Conservation (phyloP, 2,888 invertebrate species). For the Dioctria linearis region DNA sequence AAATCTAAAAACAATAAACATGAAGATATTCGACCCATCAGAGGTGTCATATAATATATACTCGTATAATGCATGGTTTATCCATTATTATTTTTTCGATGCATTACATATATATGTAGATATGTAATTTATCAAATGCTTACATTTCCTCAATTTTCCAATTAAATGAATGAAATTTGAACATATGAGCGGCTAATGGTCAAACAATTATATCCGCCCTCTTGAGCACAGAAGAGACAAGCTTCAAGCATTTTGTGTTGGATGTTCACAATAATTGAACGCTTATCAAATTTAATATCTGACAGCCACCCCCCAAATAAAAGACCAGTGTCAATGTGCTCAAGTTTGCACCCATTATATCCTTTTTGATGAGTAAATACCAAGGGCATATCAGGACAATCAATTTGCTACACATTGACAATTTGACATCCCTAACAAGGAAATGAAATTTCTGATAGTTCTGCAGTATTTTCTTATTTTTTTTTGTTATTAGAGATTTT, state of each 20-base stretch:
- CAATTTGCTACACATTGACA: constrained; percentile 58
- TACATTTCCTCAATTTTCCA: constrained; percentile 33
- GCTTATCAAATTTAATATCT: constrained; percentile 53
- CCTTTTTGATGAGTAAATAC: constrained; percentile 20
- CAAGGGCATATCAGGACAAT: constrained; percentile 54
- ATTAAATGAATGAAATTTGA: constrained; percentile 45
- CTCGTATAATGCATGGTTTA: no score
- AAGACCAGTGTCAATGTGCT: not conserved
- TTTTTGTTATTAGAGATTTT: no score
- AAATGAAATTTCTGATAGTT: constrained; percentile 28
- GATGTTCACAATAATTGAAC: constrained; percentile 39
- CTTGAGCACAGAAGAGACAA: constrained; percentile 36
- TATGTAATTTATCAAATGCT: no score
- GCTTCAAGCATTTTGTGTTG: constrained; percentile 6
- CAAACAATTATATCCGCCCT: constrained; percentile 45
- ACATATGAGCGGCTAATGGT: constrained; percentile 45
- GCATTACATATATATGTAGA: no score
- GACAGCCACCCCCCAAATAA: constrained; percentile 18
- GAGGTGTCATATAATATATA: no score
- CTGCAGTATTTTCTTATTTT: no score
- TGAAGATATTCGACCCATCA: no score
- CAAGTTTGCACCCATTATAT: not conserved
- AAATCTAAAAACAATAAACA: no score
- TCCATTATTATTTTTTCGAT: no score
- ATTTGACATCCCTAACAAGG: constrained; percentile 53